Base-by-base conservation (phyloP, 2,888 invertebrate species). In the Autographa pulchrina region DNA sequence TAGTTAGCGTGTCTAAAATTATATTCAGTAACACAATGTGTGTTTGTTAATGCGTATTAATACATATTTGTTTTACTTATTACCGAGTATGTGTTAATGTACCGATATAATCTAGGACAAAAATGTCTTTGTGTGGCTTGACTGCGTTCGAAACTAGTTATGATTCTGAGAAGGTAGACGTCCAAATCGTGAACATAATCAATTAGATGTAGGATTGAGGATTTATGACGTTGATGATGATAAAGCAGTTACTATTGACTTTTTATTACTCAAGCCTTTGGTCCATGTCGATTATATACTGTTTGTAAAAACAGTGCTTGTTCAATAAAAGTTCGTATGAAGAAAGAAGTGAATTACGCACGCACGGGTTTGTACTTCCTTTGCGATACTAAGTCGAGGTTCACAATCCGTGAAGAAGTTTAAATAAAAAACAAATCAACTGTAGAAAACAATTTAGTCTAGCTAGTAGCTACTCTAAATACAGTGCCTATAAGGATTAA, bases 31-130 rank as follows among this genome's bases (percentile, higher is more conserved):
- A 60, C 54, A 59, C 64, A 72, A 61, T 68, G 68, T 68, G 64
- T 58, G 60, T 48, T 65, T 65, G 71, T 71, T 80, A 71, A 77
- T 43, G 65, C 72, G 65, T 80, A 60, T 63, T 68, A 77, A 64
- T 78, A 66, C 54, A 68, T 78, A 80, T 78, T 78, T 72, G 66
- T 63, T 77, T 71, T 61, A 68, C 65, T 68, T 68, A 80, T 76
- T 66, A 72, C 66, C 48, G 7, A 65, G 63, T 68, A 43, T 64
- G 63, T 68, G 76, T 80, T 80, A 58, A 79, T 59, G 20, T 65
- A 52, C 65, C 48, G 62, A 75, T 75, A 61, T 72, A 80, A 80
- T 76, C 72, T 80, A 65, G 72, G 62, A 76, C 72, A 72, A 52
- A 77, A 76, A 41, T 78, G 65, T 60, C 73, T 80, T 59, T 59